These are phyloP conservation scores for Crotalus horridus DNA, from an alignment of 2,113 vertebrate species.

Conservation along the genomic window DNA sequence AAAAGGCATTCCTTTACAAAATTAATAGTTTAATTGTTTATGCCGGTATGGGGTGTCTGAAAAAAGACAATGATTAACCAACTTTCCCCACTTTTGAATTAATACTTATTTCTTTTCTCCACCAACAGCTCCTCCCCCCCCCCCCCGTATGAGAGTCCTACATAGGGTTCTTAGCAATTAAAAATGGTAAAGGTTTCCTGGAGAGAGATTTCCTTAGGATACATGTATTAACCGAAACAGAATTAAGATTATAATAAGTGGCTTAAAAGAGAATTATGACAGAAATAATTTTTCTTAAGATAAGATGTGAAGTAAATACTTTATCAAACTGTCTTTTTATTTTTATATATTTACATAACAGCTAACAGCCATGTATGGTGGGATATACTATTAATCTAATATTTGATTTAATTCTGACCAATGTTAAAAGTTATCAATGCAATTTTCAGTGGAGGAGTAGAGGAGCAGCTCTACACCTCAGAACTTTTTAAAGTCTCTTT, in stretches of 20 bases:
- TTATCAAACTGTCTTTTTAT: neutral
- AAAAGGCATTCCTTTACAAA: conserved; percentile 16
- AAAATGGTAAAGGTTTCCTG: neutral
- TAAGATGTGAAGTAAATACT: neutral
- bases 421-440: neutral
- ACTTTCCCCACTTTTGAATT: neutral
- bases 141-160: neutral
- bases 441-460: neutral
- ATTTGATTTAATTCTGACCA: neutral
- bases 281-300: neutral
- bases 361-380: neutral
- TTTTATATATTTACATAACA: neutral
- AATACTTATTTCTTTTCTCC: neutral
- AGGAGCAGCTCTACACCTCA: neutral
- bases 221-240: neutral
- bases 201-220: neutral
- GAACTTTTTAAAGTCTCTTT: neutral
- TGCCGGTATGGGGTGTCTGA: neutral
- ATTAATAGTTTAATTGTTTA: conserved; percentile 21
- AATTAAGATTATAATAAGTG: neutral
- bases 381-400: neutral
- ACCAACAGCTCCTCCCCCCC: neutral
- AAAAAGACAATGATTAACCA: neutral
- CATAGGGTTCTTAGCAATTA: neutral
- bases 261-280: neutral